These are phyloP conservation scores for Zaprionus tsacasi DNA, from an alignment of 1,140 invertebrate genomes.

Conservation along the genomic window DNA sequence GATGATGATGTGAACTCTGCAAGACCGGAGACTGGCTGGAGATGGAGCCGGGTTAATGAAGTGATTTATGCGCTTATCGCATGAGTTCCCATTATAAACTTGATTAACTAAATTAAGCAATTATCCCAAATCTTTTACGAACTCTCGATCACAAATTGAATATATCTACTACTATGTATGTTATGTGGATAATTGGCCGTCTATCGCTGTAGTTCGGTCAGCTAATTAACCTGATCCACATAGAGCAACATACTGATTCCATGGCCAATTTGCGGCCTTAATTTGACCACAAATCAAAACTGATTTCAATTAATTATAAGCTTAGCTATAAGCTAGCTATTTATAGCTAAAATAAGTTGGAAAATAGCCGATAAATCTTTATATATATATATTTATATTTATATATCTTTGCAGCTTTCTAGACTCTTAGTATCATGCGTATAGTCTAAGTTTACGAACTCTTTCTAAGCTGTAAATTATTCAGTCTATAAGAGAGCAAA, in stretches of 20 bases:
- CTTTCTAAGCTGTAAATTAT: no score
- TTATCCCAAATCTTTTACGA: conserved; percentile 54
- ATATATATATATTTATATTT: no score
- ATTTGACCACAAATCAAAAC: conserved; percentile 72
- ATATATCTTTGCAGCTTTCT: no score
- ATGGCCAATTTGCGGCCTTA: conserved; percentile 52
- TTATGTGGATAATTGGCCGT: conserved; percentile 57
- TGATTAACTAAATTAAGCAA: conserved; percentile 78
- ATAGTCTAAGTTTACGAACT: no score
- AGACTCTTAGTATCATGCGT: no score
- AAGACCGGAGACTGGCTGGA: conserved; percentile 1
- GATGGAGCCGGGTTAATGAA: conserved; percentile 48
- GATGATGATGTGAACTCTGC: conserved; percentile 22
- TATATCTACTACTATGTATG: conserved; percentile 46
- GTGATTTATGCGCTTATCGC: conserved; percentile 79
- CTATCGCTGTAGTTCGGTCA: conserved; percentile 37
- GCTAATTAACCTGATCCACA: conserved; percentile 78
- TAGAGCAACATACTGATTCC: conserved; percentile 44
- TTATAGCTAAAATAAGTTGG: background rate
- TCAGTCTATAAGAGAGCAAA: background rate
- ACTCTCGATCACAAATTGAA: conserved; percentile 58
- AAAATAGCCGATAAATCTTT: background rate
- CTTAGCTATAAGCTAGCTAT: background rate
- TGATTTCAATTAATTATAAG: conserved; percentile 76
- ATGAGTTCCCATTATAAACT: conserved; percentile 62